Evolutionary conservation across 2,113 vertebrate genomes (phyloP), one percentile per base, ranked within the genome.

Genomic region (Sturnus vulgaris): DNA sequence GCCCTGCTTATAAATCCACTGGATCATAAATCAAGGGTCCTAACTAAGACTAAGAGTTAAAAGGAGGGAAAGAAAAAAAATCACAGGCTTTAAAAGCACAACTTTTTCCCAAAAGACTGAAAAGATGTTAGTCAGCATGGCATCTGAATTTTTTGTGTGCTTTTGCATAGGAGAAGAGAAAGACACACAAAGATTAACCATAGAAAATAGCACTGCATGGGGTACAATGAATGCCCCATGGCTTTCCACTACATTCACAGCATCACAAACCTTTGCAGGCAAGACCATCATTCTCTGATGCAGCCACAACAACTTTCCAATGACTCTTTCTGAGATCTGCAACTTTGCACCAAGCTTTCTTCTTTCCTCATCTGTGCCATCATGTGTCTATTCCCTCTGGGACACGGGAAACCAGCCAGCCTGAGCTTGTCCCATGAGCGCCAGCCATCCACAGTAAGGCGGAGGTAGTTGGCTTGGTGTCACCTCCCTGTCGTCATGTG

Each of bases 91-190:
- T 73, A 69, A 86, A 93, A 61, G 64, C 71, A 83, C 17, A 50
- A 59, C 2, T 70, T 92, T 95, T 86, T 22, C 55, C 81, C 42
- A 69, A 88, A 92, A 60, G 75, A 47, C 35, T 86, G 82, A 86
- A 92, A 88, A 89, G 59, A 66, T 68, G 14, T 65, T 94, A 82
- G 52, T 57, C 78, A 94, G 75, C 79, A 76, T 73, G 55, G 50
- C 25, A 73, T 82, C 71, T 92, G 92, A 80, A 27, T 90, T 80
- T 85, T 91, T 88, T 79, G 27, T 53, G 63, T 72, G 53, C 46
- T 53, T 94, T 88, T 88, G 42, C 75, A 53, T 65, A 46, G 85
- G 53, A 71, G 42, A 92, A 79, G 57, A 85, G 55, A 96, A 96
- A 81, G 66, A 90, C 79, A 69, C 39, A 66, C 35, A 71, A 70